These are phyloP conservation scores for Psittacula derbiana DNA, from an alignment of 2,797 vertebrate species.

Conservation along the genomic window DNA sequence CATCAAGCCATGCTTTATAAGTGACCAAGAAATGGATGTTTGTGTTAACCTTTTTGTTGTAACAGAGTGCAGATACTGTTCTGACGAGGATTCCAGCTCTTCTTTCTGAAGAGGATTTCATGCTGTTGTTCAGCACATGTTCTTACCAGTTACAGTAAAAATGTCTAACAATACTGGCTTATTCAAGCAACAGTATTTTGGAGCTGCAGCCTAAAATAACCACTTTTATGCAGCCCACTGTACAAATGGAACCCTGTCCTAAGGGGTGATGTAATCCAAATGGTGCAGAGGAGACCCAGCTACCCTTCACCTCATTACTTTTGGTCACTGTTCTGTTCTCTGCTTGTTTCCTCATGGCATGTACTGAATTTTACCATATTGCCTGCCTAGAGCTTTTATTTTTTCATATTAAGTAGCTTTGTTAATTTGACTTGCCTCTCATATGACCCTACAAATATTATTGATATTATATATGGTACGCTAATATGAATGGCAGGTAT, in stretches of 20 bases:
- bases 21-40: not conserved
- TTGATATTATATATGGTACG: not conserved
- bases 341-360: not conserved
- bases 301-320: not conserved
- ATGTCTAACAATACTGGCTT: not conserved
- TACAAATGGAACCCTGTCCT: not conserved
- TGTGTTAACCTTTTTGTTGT: not conserved
- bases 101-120: not conserved
- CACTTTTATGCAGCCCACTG: not conserved
- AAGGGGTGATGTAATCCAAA: not conserved
- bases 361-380: not conserved
- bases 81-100: not conserved
- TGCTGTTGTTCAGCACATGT: not conserved
- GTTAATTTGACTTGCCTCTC: not conserved
- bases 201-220: not conserved
- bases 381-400: not conserved
- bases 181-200: not conserved
- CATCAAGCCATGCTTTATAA: not conserved
- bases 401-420: not conserved
- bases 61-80: not conserved
- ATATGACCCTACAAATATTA: not conserved
- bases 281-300: not conserved
- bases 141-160: not conserved
- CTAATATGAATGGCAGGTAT: not conserved
- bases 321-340: not conserved